Evolutionary conservation across 2,888 invertebrate genomes (phyloP).

Genomic region (Sabatieria punctata): DNA sequence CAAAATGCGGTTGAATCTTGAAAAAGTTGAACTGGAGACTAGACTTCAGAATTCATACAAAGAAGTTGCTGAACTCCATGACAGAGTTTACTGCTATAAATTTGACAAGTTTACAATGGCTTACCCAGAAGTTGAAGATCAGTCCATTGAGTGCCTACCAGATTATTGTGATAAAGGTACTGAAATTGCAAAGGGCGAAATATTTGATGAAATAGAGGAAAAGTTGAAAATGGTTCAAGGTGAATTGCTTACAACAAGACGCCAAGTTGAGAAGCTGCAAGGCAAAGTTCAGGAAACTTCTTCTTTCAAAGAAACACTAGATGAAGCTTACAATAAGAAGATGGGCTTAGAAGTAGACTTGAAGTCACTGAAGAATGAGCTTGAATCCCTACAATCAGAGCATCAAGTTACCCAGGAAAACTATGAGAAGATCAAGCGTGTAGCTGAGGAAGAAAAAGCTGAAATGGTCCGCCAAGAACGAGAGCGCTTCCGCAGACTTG

Average conservation of each 20-base stretch:
- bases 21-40: conserved; percentile 3
- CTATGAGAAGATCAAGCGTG: too few species aligned
- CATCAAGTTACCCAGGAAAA: too few species aligned
- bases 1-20: background rate
- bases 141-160: background rate
- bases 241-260: conserved; percentile 18
- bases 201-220: conserved; percentile 21
- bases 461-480: too few species aligned
- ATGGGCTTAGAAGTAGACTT: too few species aligned
- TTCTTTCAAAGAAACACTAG: too few species aligned
- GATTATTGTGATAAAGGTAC: background rate
- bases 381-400: too few species aligned
- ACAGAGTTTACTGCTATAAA: background rate
- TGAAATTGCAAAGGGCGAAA: conserved; percentile 14
- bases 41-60: background rate
- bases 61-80: background rate
- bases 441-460: too few species aligned
- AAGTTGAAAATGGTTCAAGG: conserved; percentile 17
- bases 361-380: too few species aligned
- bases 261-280: conserved; percentile 25
- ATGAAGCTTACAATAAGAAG: too few species aligned
- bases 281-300: too few species aligned
- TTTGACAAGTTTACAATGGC: background rate
- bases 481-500: too few species aligned
- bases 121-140: background rate